phyloP scores from a whole-genome alignment of 2,113 vertebrate genomes.

The Cygnus atratus region DNA sequence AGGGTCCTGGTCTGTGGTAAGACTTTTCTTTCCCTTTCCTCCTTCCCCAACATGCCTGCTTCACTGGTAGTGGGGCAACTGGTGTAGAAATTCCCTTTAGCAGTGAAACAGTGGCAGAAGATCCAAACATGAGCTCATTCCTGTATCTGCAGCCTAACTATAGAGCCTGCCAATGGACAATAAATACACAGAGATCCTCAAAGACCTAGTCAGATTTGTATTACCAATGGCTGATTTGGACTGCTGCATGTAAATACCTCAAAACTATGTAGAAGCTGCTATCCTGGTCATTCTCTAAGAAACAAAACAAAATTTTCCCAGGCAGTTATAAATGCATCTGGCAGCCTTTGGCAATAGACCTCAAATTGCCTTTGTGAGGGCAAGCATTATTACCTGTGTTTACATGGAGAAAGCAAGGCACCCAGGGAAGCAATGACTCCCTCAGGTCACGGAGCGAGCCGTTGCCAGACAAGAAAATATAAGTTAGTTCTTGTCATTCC shows the following conservation, averaged over 20 bases:
- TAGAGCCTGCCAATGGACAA: neutral
- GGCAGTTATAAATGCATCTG: neutral
- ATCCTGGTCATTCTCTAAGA: slow-evolving; percentile 17
- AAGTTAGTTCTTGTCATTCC: neutral
- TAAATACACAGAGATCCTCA: neutral
- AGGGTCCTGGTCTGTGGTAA: neutral
- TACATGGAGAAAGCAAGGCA: neutral
- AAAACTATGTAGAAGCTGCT: neutral
- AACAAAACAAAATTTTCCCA: slow-evolving; percentile 2
- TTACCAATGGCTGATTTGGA: neutral
- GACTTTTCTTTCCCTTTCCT: neutral
- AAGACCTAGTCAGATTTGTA: neutral
- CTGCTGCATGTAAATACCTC: neutral
- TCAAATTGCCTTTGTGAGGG: neutral
- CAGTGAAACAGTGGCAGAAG: neutral
- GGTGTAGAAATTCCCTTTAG: neutral
- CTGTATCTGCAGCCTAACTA: neutral
- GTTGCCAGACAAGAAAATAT: neutral
- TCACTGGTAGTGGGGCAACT: rapidly evolving
- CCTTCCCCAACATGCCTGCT: neutral
- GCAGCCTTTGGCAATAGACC: neutral
- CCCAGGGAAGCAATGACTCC: rapidly evolving
- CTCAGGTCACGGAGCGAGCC: neutral
- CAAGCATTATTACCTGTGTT: neutral
- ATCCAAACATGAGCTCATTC: neutral